Conservation (phyloP, 2,888 invertebrate species). For the Parnassius orleans region DNA sequence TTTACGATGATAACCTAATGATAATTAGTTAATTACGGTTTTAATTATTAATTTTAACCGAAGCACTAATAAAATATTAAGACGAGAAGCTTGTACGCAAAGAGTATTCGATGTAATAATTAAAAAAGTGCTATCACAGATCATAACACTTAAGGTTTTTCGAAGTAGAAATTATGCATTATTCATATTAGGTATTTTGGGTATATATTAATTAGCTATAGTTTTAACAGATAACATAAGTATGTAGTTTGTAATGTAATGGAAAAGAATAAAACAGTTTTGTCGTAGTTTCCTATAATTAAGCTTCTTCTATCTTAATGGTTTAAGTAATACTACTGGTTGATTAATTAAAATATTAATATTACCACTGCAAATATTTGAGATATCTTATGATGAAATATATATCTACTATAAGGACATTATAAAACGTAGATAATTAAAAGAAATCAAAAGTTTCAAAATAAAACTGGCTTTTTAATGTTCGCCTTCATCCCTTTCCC, state of each 20-base stretch:
- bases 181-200: constrained; percentile 81
- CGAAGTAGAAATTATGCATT: constrained; percentile 79
- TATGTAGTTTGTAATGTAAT: constrained; percentile 80
- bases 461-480: constrained; percentile 78
- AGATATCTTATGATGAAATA: constrained; percentile 82
- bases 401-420: constrained; percentile 82
- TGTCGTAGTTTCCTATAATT: constrained; percentile 81
- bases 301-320: constrained; percentile 81
- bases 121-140: constrained; percentile 68
- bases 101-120: constrained; percentile 72
- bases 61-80: constrained; percentile 68
- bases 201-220: constrained; percentile 81
- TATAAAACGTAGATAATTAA: constrained; percentile 82
- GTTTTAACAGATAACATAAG: constrained; percentile 80
- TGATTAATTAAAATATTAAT: constrained; percentile 81
- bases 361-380: constrained; percentile 82
- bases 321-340: constrained; percentile 80
- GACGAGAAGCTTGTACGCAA: constrained; percentile 76
- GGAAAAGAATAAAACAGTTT: constrained; percentile 70
- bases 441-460: constrained; percentile 81
- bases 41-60: constrained; percentile 78
- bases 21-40: constrained; percentile 83
- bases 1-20: constrained; percentile 71
- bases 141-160: constrained; percentile 73
- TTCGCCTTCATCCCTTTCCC: constrained; percentile 41